Conservation (phyloP, 1,140 invertebrate genomes). For the Muscidifurax raptorellus region DNA sequence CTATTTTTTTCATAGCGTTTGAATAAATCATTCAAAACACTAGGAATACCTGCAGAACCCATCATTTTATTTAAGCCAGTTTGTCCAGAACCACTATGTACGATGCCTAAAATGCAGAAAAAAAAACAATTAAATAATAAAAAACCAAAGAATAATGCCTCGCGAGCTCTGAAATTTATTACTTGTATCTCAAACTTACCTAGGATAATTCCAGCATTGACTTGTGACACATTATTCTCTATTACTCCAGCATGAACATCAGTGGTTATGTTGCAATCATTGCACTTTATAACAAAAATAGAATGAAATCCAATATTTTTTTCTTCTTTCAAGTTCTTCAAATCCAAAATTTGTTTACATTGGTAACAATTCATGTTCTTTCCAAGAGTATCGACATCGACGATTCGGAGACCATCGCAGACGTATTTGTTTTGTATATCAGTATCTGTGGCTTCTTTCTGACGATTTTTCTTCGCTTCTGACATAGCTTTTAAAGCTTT, state of each 20-base stretch:
- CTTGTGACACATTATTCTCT: not conserved
- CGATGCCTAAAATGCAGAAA: not conserved
- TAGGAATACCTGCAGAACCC: not conserved
- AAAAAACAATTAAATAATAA: not conserved
- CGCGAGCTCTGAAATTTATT: too few relatives aligned
- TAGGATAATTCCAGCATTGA: not conserved
- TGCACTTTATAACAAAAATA: not conserved
- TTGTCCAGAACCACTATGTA: not conserved
- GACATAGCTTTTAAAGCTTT: not conserved
- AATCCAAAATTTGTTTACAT: not conserved
- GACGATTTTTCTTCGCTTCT: not conserved
- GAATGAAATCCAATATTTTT: not conserved
- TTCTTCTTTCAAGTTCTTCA: not conserved
- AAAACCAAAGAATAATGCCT: not conserved
- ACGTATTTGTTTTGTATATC: not conserved
- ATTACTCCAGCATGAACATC: not conserved
- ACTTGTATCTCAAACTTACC: not conserved
- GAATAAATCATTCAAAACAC: not conserved
- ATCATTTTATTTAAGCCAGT: not conserved
- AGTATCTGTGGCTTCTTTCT: not conserved
- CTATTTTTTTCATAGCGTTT: not conserved
- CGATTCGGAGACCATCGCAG: not conserved
- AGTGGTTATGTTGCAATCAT: not conserved
- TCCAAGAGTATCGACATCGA: not conserved
- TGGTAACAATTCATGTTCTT: not conserved